Conservation (phyloP, 2,797 vertebrate genomes). For the Scyliorhinus canicula region DNA sequence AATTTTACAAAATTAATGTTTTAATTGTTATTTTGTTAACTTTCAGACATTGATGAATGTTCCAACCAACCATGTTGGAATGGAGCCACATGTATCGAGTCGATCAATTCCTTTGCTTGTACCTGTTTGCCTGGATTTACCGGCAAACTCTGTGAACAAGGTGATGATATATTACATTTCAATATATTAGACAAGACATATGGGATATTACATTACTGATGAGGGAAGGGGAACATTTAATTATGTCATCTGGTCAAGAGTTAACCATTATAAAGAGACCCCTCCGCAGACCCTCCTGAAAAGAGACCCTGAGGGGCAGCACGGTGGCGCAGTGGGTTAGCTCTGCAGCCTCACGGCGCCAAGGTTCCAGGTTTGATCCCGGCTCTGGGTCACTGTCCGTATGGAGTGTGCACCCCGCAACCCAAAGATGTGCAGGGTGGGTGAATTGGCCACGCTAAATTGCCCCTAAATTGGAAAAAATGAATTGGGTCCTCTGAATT, state of each 20-base stretch:
- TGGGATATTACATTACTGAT: neutral
- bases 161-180: neutral
- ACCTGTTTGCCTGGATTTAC: neutral
- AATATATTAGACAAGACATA: neutral
- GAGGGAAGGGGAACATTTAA: neutral
- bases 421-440: too few relatives aligned
- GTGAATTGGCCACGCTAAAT: too few relatives aligned
- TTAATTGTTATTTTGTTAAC: neutral
- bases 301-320: too few relatives aligned
- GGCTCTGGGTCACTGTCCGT: too few relatives aligned
- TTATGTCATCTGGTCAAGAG: neutral
- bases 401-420: too few relatives aligned
- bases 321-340: too few relatives aligned
- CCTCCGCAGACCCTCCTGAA: too few relatives aligned
- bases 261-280: too few relatives aligned
- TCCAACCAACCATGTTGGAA: neutral
- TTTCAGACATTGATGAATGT: conserved; percentile 19
- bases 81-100: neutral
- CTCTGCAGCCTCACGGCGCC: too few relatives aligned
- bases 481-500: too few relatives aligned
- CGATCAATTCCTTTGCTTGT: neutral
- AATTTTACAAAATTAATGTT: neutral
- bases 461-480: too few relatives aligned
- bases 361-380: too few relatives aligned
- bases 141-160: neutral